Percentiles rank a stretch among this genome's conserved stretches.
These are phyloP conservation scores for Thermophis baileyi DNA, from an alignment of 2,113 vertebrate genomes.

Conservation along the genomic window DNA sequence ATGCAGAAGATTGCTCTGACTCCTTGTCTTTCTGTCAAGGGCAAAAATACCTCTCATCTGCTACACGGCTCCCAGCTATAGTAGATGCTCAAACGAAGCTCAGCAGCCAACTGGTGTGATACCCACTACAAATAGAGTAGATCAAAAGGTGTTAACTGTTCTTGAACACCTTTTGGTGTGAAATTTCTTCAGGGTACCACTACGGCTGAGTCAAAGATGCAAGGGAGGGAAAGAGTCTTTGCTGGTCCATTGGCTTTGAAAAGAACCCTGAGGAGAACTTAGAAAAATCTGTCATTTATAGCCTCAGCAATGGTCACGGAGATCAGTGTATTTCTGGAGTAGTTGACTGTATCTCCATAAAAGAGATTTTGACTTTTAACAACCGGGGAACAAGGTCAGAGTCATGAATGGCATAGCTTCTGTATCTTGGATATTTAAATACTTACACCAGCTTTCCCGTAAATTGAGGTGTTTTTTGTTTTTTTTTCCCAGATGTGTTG, in stretches of 20 bases:
- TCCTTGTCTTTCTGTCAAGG: neutral
- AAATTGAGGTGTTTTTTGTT: neutral
- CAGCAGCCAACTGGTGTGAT: constrained; percentile 11
- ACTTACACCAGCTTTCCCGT: neutral
- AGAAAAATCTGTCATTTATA: neutral
- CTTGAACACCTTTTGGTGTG: neutral
- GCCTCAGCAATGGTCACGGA: neutral
- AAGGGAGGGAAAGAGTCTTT: neutral
- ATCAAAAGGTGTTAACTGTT: neutral
- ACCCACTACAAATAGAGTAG: neutral
- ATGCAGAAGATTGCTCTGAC: neutral
- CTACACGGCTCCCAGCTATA: constrained; percentile 9
- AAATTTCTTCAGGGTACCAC: neutral
- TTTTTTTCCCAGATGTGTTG: neutral
- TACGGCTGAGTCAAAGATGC: neutral
- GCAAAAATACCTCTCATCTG: neutral
- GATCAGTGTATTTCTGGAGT: neutral
- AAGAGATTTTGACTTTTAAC: neutral
- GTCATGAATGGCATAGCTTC: neutral
- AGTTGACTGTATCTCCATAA: neutral
- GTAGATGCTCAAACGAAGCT: neutral
- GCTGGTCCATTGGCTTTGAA: constrained; percentile 6
- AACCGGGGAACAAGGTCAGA: neutral
- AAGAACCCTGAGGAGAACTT: neutral
- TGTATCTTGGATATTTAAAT: neutral